Evolutionary conservation across 2,888 invertebrate species (phyloP).

Genomic region (Lagria hirta): DNA sequence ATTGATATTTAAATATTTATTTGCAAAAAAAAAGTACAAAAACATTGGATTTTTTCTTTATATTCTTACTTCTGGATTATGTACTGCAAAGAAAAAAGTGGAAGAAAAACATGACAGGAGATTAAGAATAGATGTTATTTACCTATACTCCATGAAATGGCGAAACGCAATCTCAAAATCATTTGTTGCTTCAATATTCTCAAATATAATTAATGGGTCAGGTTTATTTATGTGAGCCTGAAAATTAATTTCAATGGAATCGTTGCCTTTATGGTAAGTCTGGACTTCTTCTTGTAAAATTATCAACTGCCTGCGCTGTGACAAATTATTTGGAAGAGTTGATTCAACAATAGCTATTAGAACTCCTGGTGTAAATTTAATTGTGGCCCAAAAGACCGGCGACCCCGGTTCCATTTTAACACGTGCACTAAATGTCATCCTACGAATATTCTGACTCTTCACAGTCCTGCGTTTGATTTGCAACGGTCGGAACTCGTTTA

Average conservation of each 20-base stretch:
- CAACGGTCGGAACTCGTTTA: too few species aligned
- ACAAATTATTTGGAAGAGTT: slow-evolving; percentile 9
- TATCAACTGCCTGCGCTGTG: slow-evolving; percentile 9
- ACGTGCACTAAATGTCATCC: not conserved
- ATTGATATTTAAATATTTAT: slow-evolving; percentile 6
- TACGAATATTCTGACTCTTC: too few species aligned
- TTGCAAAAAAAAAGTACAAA: slow-evolving; percentile 5
- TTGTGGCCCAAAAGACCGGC: slow-evolving; percentile 4
- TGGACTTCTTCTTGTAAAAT: slow-evolving; percentile 6
- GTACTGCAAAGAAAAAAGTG: too few species aligned
- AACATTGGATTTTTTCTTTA: slow-evolving; percentile 3
- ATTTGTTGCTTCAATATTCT: slow-evolving; percentile 7
- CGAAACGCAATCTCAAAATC: slow-evolving; percentile 8
- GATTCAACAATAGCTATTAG: slow-evolving; percentile 6
- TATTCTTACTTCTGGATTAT: too few species aligned
- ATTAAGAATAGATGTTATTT: slow-evolving; percentile 4
- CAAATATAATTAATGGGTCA: slow-evolving; percentile 7
- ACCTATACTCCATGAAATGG: slow-evolving; percentile 8
- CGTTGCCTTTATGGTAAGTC: slow-evolving; percentile 8
- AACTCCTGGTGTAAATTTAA: slow-evolving; percentile 5
- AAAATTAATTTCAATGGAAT: slow-evolving; percentile 6
- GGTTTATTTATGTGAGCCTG: slow-evolving; percentile 7
- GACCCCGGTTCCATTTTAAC: slow-evolving; percentile 1
- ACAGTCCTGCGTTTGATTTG: too few species aligned
- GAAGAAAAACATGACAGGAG: slow-evolving; percentile 2